Conservation (phyloP, 2,113 vertebrate genomes). For the Uropsilus gracilis region DNA sequence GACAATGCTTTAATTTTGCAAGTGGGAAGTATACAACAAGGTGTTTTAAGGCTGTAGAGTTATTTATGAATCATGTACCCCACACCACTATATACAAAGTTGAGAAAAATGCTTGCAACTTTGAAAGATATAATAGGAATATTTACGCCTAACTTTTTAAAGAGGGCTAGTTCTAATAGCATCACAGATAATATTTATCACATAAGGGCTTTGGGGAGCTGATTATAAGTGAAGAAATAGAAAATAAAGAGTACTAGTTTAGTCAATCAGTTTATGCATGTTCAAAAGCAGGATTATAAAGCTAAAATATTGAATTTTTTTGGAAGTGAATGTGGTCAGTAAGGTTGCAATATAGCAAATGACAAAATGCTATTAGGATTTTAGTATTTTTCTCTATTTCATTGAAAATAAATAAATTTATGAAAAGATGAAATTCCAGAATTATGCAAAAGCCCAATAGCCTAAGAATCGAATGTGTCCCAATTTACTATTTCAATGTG, state of each 20-base stretch:
- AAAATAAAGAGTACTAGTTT: not conserved
- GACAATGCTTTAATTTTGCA: not conserved
- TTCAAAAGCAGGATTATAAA: too few relatives aligned
- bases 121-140: not conserved
- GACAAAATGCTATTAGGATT: not conserved
- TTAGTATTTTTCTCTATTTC: not conserved
- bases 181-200: not conserved
- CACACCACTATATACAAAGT: not conserved
- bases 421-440: not conserved
- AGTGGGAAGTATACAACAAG: not conserved
- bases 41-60: not conserved
- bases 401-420: not conserved
- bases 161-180: not conserved
- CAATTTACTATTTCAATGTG: not conserved
- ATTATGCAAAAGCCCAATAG: accelerated
- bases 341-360: not conserved
- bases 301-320: not conserved
- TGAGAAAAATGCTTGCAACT: not conserved
- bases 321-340: accelerated
- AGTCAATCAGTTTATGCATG: not conserved
- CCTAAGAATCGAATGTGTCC: not conserved
- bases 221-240: not conserved
- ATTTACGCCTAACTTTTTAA: not conserved
- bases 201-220: not conserved
- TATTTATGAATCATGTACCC: not conserved